Base-by-base conservation (phyloP, 1,140 invertebrate genomes). In the Drosophila dunni region DNA sequence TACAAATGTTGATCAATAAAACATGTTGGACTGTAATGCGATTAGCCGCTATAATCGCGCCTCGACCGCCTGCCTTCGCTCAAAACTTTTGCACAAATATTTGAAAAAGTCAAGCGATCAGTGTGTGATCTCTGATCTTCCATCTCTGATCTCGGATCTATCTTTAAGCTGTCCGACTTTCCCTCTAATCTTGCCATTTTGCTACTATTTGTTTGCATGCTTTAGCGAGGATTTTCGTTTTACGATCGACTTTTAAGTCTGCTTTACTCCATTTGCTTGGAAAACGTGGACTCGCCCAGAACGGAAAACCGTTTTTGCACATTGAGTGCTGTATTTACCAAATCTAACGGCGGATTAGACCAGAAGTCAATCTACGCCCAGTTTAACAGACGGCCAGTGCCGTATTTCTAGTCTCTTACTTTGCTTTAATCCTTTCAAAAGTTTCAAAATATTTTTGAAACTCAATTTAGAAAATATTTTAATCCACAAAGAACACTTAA, bases 1-100 rank as follows among this genome's bases (percentile, higher is more conserved):
- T 79, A 89, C 79, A 88, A 89, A 80, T 88, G 83, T 88, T 88
- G 83, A 88, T 88, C 83, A 88, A 89, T 88, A 88, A 89, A 88
- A 76, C 45, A 29, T 29, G 58, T 66, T 51, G 48, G 73, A 60
- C 73, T 68, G 66, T 83, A 72, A 71, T 81, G 80, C 83, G 83
- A 88, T 88, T 88, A 88, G 65, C 75, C 85, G 80, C 84, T 83
- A 78, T 88, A 88, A 88, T 88, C 84, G 75, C 73, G 73, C 73
- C 62, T 64, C 58, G 58, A 54, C 40, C 54, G 33, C 65, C 75
- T 73, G 24, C 75, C 72, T 68, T 62, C 62, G 61, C 29, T 65
- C 77, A 67, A 78, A 79, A 83, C 72, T 81, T 81, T 81, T 82
- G 45, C 79, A 63, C 57, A 86, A 88, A 86, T 88, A 88, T 86